Evolutionary conservation across 1,140 invertebrate species (phyloP).

Genomic region (Drosophila varians): DNA sequence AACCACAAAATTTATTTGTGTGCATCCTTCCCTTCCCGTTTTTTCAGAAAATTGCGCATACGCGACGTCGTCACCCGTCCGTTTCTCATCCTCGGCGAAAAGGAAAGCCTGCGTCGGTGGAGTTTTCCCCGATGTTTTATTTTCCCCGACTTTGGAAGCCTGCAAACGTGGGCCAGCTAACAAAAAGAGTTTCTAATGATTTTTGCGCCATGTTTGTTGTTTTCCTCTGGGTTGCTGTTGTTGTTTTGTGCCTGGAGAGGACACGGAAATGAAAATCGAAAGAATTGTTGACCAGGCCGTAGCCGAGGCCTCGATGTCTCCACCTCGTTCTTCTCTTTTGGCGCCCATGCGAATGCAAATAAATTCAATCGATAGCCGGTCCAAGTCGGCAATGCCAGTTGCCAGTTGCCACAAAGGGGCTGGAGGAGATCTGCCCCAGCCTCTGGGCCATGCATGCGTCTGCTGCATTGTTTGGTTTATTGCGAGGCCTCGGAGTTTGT

Average conservation of each 20-base stretch:
- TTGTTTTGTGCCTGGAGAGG: constrained; percentile 48
- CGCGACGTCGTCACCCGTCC: constrained; percentile 54
- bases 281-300: constrained; percentile 69
- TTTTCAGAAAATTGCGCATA: constrained; percentile 73
- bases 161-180: constrained; percentile 66
- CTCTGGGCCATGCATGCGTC: constrained; percentile 57
- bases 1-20: neutral
- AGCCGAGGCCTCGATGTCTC: constrained; percentile 24
- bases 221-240: constrained; percentile 11
- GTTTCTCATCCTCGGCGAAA: constrained; percentile 24
- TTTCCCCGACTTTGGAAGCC: constrained; percentile 47
- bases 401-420: constrained; percentile 4
- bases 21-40: neutral
- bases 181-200: constrained; percentile 81
- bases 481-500: neutral
- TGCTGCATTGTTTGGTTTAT: constrained; percentile 60
- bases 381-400: constrained; percentile 31
- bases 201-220: constrained; percentile 76
- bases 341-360: constrained; percentile 62
- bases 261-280: constrained; percentile 81
- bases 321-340: constrained; percentile 22
- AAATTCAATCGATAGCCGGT: constrained; percentile 82
- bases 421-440: constrained; percentile 35
- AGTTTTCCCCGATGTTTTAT: constrained; percentile 67
- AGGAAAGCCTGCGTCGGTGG: constrained; percentile 40